Evolutionary conservation across 2,113 vertebrate genomes (phyloP).

Genomic region (Bungarus multicinctus): DNA sequence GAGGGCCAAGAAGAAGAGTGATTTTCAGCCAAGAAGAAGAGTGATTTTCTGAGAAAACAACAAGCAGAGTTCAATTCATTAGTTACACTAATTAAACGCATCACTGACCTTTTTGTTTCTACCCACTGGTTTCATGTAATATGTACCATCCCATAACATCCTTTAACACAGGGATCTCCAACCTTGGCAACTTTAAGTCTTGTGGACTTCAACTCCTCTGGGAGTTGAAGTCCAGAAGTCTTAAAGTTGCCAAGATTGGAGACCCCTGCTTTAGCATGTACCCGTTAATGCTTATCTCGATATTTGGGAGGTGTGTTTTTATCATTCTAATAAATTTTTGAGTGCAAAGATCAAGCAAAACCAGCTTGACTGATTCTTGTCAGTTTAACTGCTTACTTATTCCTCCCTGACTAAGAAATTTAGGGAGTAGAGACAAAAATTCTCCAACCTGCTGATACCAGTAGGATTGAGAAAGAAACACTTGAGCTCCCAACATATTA

Average conservation of each 20-base stretch:
- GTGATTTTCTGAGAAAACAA: not conserved
- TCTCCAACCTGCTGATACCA: not conserved
- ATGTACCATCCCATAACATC: not conserved
- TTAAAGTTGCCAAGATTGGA: too few species aligned
- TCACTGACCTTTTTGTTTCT: not conserved
- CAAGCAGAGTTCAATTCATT: not conserved
- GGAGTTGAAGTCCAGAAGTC: too few species aligned
- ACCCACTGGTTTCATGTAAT: not conserved
- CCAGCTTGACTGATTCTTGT: not conserved
- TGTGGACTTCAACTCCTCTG: too few species aligned
- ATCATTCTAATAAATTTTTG: not conserved
- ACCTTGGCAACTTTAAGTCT: too few species aligned
- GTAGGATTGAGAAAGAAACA: not conserved
- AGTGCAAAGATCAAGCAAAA: not conserved
- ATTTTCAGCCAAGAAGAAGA: not conserved
- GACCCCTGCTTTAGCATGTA: too few species aligned
- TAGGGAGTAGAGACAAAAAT: not conserved
- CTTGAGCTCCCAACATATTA: not conserved
- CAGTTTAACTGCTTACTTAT: not conserved
- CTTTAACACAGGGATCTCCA: not conserved
- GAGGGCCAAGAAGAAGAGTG: not conserved
- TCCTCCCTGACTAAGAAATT: not conserved
- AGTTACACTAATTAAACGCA: not conserved
- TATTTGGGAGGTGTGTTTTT: not conserved
- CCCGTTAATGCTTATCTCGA: not conserved